Evolutionary conservation across 2,113 vertebrate species (phyloP).

Genomic region (Gymnobelideus leadbeateri): DNA sequence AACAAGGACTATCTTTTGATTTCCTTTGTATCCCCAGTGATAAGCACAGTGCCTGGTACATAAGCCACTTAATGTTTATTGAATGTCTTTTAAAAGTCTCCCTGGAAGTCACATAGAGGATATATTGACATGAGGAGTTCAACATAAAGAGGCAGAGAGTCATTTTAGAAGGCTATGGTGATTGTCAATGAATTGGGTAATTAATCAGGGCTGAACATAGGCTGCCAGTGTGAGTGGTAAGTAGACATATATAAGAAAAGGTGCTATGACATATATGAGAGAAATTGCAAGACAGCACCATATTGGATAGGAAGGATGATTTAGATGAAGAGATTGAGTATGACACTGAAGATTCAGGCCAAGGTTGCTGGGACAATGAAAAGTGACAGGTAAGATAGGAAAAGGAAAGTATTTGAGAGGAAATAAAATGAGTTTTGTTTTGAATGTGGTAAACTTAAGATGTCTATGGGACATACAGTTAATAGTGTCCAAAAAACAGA

Average conservation of each 20-base stretch:
- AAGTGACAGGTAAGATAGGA: background rate
- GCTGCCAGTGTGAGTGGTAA: too few species aligned
- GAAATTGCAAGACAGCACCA: background rate
- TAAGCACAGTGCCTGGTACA: background rate
- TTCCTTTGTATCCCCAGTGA: background rate
- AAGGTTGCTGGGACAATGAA: background rate
- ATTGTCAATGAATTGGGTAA: background rate
- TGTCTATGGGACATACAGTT: background rate
- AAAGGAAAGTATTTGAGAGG: background rate
- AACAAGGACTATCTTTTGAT: background rate
- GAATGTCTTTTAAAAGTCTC: background rate
- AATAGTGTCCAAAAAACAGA: background rate
- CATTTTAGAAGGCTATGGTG: background rate
- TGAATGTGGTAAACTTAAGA: background rate
- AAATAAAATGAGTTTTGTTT: background rate
- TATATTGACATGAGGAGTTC: background rate
- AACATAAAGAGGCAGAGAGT: background rate
- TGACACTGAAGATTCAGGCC: background rate
- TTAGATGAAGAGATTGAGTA: background rate
- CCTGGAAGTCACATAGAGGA: background rate
- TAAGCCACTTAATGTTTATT: background rate
- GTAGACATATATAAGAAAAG: background rate
- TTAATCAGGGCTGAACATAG: background rate
- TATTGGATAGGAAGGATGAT: background rate
- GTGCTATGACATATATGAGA: background rate